Base-by-base conservation (phyloP, 2,113 vertebrate species). In the Gopherus evgoodei region DNA sequence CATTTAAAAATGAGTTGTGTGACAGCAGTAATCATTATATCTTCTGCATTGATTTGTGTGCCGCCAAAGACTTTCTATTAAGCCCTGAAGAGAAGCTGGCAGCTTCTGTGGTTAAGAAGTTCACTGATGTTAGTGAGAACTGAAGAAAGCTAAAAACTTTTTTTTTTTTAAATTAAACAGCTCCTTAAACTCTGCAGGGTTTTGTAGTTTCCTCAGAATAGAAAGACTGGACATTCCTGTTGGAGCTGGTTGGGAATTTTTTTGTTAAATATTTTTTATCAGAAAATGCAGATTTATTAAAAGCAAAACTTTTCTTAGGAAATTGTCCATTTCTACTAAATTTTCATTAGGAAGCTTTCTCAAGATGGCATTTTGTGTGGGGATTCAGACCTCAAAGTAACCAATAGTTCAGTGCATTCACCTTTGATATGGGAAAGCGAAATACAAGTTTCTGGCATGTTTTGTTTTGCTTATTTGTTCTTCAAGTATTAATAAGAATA, bases 1-100 rank as follows among this genome's bases (percentile, higher is more conserved):
- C 65, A 84, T 93, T 94, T 93, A 38, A 92, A 97, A 97, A 91
- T 87, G 85, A 92, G 79, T 95, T 87, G 78, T 90, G 57, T 94
- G 96, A 87, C 95, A 96, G 96, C 87, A 95, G 95, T 84, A 94
- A 94, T 95, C 95, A 96, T 97, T 98, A 92, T 93, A 91, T 96
- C 7, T 0, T 93, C 27, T 52, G 80, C 95, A 96, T 31, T 94
- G 96, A 95, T 97, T 93, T 91, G 75, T 52, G 53, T 92, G 72
- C 89, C 87, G 52, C 86, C 86, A 96, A 95, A 96, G 89, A 44
- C 88, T 93, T 95, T 82, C 90, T 88, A 93, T 94, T 94, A 97
- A 96, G 87, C 89, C 76, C 82, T 24, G 47, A 97, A 75, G 65
- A 95, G 91, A 91, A 44, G 16, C 52, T 93, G 86, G 79, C 49